A percentile compares a stretch with the other conserved stretches of the same genome.
phyloP scores from a whole-genome alignment of 2,113 vertebrate genomes.

The Martes martes region DNA sequence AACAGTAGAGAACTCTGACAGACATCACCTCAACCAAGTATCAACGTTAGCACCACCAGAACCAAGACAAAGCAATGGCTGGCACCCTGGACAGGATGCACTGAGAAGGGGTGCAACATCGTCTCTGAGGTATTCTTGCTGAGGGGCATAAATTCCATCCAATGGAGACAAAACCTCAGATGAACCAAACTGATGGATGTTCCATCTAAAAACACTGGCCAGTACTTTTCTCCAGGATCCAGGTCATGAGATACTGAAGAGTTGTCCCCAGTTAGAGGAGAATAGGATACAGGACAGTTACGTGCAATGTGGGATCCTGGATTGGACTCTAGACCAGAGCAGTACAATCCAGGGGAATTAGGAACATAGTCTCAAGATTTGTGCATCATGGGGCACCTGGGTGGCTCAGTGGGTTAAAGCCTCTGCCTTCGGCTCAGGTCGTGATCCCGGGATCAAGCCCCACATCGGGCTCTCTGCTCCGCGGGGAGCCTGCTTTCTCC shows the following conservation, averaged over 20 bases:
- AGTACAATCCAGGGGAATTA: background rate
- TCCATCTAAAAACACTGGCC: background rate
- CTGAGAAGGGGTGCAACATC: background rate
- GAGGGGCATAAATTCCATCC: background rate
- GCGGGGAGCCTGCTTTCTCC: too few species aligned
- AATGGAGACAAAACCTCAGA: background rate
- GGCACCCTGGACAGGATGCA: rapidly evolving
- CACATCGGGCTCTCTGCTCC: too few species aligned
- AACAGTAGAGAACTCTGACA: background rate
- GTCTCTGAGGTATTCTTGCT: background rate
- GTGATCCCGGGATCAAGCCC: too few species aligned
- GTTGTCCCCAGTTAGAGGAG: background rate
- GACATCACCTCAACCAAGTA: background rate
- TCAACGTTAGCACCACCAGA: background rate
- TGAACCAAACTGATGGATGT: background rate
- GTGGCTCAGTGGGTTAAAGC: too few species aligned
- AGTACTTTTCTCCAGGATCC: background rate
- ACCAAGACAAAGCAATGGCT: background rate
- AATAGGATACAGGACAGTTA: background rate
- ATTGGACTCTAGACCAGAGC: background rate
- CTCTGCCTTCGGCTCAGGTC: too few species aligned
- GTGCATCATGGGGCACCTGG: background rate
- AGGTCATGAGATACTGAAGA: background rate
- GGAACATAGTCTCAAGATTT: background rate
- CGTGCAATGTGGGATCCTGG: background rate